Evolutionary conservation across 2,113 vertebrate genomes (phyloP).

Genomic region (Carassius auratus): DNA sequence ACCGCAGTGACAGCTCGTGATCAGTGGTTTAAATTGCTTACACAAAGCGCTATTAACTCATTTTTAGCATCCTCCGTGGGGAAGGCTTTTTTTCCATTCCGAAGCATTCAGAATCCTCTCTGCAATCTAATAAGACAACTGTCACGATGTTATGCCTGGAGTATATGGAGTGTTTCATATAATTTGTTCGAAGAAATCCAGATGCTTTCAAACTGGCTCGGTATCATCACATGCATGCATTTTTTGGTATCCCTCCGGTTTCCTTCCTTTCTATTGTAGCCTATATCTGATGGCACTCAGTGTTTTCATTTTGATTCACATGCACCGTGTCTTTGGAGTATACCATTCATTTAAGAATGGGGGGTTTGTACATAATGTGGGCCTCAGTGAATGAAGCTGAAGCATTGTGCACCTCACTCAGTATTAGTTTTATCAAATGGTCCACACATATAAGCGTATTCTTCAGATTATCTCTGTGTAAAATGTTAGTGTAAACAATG

Average conservation of each 20-base stretch:
- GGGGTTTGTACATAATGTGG: background rate
- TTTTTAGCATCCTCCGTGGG: conserved; percentile 10
- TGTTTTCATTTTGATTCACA: conserved; percentile 41
- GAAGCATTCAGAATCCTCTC: background rate
- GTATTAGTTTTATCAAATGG: background rate
- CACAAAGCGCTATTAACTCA: background rate
- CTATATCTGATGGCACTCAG: conserved; percentile 33
- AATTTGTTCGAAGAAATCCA: background rate
- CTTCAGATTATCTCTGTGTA: background rate
- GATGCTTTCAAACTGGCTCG: background rate
- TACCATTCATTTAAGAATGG: conserved; percentile 40
- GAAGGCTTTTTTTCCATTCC: background rate
- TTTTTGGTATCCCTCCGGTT: background rate
- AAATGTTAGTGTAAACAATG: background rate
- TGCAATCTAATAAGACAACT: background rate
- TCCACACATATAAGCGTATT: too few relatives aligned
- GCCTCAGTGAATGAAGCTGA: background rate
- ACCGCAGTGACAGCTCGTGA: conserved; percentile 2
- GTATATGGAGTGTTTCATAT: background rate
- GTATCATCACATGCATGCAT: background rate
- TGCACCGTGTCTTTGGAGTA: conserved; percentile 50
- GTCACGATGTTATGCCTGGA: background rate
- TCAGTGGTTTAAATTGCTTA: background rate
- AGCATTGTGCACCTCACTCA: background rate
- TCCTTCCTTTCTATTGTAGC: background rate